Conservation (phyloP, 2,888 invertebrate genomes). For the Lingula anatina region DNA sequence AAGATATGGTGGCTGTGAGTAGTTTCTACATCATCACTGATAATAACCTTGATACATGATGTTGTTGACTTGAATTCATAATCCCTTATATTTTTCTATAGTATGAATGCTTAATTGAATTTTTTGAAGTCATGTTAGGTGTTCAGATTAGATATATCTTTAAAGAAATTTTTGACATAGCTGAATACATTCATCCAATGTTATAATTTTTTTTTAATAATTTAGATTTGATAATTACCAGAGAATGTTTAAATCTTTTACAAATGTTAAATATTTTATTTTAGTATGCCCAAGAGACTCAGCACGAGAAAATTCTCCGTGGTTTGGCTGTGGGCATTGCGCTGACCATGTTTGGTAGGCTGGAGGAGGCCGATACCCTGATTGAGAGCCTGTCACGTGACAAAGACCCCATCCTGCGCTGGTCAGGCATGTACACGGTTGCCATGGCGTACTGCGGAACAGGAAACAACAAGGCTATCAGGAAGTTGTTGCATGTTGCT, state of each 20-base stretch:
- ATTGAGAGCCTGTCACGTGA: conserved; percentile 84
- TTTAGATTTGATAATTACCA: too few species aligned
- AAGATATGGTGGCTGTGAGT: conserved; percentile 61
- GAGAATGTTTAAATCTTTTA: too few species aligned
- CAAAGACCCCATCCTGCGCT: conserved; percentile 89
- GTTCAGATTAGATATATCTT: too few species aligned
- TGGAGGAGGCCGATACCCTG: conserved; percentile 93
- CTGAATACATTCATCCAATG: too few species aligned
- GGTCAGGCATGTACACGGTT: conserved; percentile 96
- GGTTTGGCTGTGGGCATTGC: conserved; percentile 96
- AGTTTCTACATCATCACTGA: conserved; percentile 4
- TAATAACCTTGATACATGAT: neutral
- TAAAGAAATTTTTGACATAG: too few species aligned
- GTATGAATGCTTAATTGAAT: too few species aligned
- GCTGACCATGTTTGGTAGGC: conserved; percentile 91
- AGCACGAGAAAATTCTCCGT: conserved; percentile 96
- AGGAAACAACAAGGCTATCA: conserved; percentile 93
- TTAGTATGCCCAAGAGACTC: conserved; percentile 91
- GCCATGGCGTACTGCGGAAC: conserved; percentile 99
- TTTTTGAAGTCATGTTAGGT: too few species aligned
- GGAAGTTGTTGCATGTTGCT: conserved; percentile 89
- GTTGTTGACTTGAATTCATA: neutral
- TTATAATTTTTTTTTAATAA: too few species aligned
- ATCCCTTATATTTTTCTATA: neutral
- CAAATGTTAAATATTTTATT: too few species aligned